Conservation (phyloP, 2,113 vertebrate genomes). For the Haemorhous mexicanus region DNA sequence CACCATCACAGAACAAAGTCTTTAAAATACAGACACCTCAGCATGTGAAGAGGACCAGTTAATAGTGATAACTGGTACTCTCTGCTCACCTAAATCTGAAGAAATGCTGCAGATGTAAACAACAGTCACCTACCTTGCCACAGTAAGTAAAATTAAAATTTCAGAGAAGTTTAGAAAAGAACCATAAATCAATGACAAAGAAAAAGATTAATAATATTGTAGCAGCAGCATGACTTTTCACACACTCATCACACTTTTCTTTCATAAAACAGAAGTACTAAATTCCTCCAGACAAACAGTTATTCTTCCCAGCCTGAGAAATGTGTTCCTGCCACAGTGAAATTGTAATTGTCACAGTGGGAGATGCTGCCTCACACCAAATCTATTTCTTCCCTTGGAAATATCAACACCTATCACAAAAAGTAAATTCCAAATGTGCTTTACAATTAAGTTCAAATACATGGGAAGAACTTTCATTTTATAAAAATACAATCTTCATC, state of each 20-base stretch:
- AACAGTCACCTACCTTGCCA: background rate
- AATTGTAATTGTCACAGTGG: background rate
- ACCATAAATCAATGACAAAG: background rate
- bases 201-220: background rate
- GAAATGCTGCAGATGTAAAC: background rate
- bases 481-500: background rate
- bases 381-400: background rate
- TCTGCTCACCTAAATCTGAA: background rate
- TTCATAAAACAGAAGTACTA: background rate
- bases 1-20: background rate
- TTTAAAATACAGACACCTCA: background rate
- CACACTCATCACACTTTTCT: background rate
- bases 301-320: background rate
- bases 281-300: background rate
- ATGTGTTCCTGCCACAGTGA: background rate
- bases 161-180: background rate
- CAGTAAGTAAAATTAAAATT: background rate
- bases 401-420: background rate
- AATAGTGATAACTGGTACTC: background rate
- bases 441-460: background rate
- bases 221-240: background rate
- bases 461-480: background rate
- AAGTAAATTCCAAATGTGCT: background rate
- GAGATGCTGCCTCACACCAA: background rate
- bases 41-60: background rate